Percentiles rank a stretch among this genome's conserved stretches.
phyloP scores from a whole-genome alignment of 2,797 vertebrate species.

The Cirrhinus molitorella region DNA sequence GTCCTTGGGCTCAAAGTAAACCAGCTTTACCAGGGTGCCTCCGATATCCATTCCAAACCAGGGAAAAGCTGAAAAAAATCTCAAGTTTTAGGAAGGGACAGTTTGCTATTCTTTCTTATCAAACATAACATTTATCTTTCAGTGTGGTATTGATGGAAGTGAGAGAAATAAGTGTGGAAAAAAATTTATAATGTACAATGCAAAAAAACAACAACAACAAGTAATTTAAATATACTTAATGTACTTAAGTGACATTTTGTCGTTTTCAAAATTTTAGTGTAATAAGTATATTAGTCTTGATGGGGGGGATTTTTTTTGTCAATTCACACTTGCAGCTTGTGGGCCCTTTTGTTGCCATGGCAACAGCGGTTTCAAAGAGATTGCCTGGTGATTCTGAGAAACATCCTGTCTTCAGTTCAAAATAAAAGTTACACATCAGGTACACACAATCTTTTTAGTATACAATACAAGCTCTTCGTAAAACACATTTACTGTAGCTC shows the following conservation, averaged over 20 bases:
- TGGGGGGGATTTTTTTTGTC: too few relatives aligned
- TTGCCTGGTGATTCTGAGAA: slow-evolving; percentile 19
- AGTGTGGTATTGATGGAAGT: background rate
- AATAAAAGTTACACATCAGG: background rate
- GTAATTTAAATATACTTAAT: background rate
- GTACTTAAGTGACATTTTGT: background rate
- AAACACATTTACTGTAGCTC: background rate
- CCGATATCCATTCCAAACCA: slow-evolving; percentile 94
- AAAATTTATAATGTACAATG: background rate
- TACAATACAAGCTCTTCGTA: background rate
- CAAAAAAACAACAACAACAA: background rate
- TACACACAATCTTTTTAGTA: background rate
- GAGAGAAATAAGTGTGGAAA: background rate
- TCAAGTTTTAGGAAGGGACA: background rate
- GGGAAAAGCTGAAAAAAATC: slow-evolving; percentile 81
- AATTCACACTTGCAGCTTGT: slow-evolving; percentile 11
- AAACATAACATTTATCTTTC: background rate
- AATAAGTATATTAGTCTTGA: background rate
- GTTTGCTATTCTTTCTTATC: background rate
- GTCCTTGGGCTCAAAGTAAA: slow-evolving; percentile 89
- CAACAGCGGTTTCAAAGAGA: slow-evolving; percentile 33
- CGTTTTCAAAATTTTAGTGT: background rate
- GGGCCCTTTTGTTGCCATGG: slow-evolving; percentile 48
- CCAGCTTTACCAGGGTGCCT: slow-evolving; percentile 87
- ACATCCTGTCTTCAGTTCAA: slow-evolving; percentile 3